Evolutionary conservation across 2,797 vertebrate genomes (phyloP).

Genomic region (Crocidura indochinensis): DNA sequence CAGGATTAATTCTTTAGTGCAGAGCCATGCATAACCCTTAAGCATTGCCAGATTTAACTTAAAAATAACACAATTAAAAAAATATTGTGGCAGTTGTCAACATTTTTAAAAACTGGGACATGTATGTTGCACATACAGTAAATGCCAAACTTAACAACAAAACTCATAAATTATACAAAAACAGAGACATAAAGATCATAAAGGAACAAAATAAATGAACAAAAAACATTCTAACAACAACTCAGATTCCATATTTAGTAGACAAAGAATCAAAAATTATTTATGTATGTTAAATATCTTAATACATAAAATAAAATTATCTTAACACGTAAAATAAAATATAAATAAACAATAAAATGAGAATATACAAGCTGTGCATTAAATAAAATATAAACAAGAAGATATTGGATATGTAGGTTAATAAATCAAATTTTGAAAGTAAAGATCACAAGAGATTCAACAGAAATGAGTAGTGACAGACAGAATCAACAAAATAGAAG

Average conservation of each 20-base stretch:
- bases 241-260: background rate
- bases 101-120: too few relatives aligned
- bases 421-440: constrained; percentile 5
- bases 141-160: constrained; percentile 4
- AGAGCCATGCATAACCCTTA: too few relatives aligned
- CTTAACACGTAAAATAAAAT: background rate
- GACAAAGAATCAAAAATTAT: background rate
- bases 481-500: background rate
- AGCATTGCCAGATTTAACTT: too few relatives aligned
- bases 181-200: background rate
- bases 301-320: too few relatives aligned
- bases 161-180: background rate
- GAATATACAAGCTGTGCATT: background rate
- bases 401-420: background rate
- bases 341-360: background rate
- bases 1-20: too few relatives aligned
- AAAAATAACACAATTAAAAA: too few relatives aligned
- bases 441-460: constrained; percentile 6
- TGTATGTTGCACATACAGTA: too few relatives aligned
- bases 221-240: background rate
- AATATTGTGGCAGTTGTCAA: too few relatives aligned
- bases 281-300: background rate
- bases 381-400: background rate
- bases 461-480: background rate
- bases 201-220: constrained; percentile 35